Evolutionary conservation across 2,888 invertebrate species (phyloP).

Genomic region (Ganaspis brasiliensis): DNA sequence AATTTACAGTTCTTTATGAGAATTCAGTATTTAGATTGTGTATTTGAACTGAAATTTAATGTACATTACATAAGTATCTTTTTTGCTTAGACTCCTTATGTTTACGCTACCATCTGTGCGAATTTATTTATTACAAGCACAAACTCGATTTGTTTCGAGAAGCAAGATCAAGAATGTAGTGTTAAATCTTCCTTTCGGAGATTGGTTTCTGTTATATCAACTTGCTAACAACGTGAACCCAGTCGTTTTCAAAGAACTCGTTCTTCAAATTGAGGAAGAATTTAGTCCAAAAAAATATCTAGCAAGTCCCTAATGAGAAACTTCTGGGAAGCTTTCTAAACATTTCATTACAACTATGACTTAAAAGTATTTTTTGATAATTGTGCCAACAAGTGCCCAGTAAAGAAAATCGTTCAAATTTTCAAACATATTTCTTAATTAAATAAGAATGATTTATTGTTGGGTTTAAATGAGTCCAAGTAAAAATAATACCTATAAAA

Average conservation of each 20-base stretch:
- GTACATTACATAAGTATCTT: not conserved
- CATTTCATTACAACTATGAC: no score
- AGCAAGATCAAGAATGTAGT: slow-evolving; percentile 82
- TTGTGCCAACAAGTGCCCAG: slow-evolving; percentile 1
- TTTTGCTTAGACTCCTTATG: slow-evolving; percentile 78
- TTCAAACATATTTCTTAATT: not conserved
- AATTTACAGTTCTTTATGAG: no score
- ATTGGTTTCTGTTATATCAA: slow-evolving; percentile 90
- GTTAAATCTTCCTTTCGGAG: slow-evolving; percentile 84
- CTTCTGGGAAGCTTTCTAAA: no score
- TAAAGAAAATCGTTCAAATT: not conserved
- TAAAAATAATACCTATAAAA: not conserved
- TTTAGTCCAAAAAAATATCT: slow-evolving; percentile 23
- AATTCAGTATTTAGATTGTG: no score
- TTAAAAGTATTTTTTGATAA: not conserved
- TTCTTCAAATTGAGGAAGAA: slow-evolving; percentile 81
- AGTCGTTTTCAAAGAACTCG: slow-evolving; percentile 85
- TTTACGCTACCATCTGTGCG: slow-evolving; percentile 84
- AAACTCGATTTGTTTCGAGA: slow-evolving; percentile 82
- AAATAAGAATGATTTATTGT: not conserved
- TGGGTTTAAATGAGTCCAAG: not conserved
- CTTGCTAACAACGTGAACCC: slow-evolving; percentile 90
- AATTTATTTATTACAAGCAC: slow-evolving; percentile 84
- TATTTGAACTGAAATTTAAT: no score
- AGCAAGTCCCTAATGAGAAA: not conserved